Percentiles rank a stretch among this genome's conserved stretches.
Evolutionary conservation across 2,888 invertebrate genomes (phyloP).

Genomic region (Agapostemon virescens): DNA sequence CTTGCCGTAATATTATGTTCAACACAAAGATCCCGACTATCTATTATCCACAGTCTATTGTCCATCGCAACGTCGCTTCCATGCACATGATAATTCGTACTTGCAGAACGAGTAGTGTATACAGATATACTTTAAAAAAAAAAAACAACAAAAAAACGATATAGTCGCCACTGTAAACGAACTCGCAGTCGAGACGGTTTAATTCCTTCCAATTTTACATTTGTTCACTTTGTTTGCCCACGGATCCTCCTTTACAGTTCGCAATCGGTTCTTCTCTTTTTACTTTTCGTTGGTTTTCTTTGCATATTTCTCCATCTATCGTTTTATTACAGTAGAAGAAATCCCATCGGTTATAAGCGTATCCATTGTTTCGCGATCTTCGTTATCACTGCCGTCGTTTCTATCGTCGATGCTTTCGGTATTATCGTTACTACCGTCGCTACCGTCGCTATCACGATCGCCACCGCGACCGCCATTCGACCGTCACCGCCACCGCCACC

Average conservation of each 20-base stretch:
- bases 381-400: slow-evolving; percentile 45
- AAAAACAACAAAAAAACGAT: slow-evolving; percentile 3
- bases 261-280: slow-evolving; percentile 23
- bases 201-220: slow-evolving; percentile 23
- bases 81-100: slow-evolving; percentile 67
- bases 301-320: slow-evolving; percentile 38
- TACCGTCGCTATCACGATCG: slow-evolving; percentile 79
- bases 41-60: slow-evolving; percentile 57
- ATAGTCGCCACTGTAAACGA: slow-evolving; percentile 27
- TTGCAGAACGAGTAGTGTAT: slow-evolving; percentile 37
- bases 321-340: slow-evolving; percentile 21
- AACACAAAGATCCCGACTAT: slow-evolving; percentile 52
- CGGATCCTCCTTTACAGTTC: slow-evolving; percentile 28
- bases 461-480: slow-evolving; percentile 50
- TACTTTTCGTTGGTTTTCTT: slow-evolving; percentile 27
- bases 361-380: slow-evolving; percentile 47
- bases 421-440: slow-evolving; percentile 47
- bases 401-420: slow-evolving; percentile 44
- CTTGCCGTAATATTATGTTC: slow-evolving; percentile 54
- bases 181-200: slow-evolving; percentile 21
- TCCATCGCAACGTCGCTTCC: slow-evolving; percentile 63
- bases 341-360: slow-evolving; percentile 30
- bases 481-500: slow-evolving; percentile 39
- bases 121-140: slow-evolving; percentile 27
- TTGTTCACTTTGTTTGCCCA: slow-evolving; percentile 18